phyloP scores from a whole-genome alignment of 2,797 vertebrate species.

The Kryptolebias ocellatus region DNA sequence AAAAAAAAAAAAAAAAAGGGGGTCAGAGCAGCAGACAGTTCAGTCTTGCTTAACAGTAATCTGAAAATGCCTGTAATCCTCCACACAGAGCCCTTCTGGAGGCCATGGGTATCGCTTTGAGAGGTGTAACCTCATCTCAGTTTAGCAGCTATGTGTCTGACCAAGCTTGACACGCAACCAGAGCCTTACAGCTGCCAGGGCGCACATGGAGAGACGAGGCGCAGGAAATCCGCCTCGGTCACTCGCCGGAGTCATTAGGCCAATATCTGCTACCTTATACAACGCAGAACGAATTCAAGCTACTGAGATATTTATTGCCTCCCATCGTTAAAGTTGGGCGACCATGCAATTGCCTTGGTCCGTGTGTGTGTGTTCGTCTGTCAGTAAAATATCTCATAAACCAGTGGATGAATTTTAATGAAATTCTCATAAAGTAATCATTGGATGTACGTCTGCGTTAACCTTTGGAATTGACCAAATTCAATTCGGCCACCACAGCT shows the following conservation, averaged over 20 bases:
- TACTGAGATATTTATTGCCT: no score
- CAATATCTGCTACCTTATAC: no score
- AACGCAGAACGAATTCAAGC: no score
- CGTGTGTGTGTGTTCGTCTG: no score
- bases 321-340: no score
- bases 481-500: no score
- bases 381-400: no score
- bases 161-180: constrained; percentile 71
- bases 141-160: constrained; percentile 75
- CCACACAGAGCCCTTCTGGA: constrained; percentile 72
- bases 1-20: constrained; percentile 48
- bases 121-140: constrained; percentile 67
- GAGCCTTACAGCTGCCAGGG: constrained; percentile 73
- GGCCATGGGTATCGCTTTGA: constrained; percentile 47
- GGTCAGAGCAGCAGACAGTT: constrained; percentile 76
- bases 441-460: no score
- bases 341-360: no score
- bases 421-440: no score
- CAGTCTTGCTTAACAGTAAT: constrained; percentile 77
- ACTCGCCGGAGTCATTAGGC: constrained; percentile 62
- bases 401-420: no score
- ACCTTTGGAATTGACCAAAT: no score
- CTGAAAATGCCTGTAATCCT: constrained; percentile 82
- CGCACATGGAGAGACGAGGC: constrained; percentile 68
- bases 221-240: constrained; percentile 59